phyloP scores from a whole-genome alignment of 2,113 vertebrate genomes.

The Sinocyclocheilus anshuiensis region DNA sequence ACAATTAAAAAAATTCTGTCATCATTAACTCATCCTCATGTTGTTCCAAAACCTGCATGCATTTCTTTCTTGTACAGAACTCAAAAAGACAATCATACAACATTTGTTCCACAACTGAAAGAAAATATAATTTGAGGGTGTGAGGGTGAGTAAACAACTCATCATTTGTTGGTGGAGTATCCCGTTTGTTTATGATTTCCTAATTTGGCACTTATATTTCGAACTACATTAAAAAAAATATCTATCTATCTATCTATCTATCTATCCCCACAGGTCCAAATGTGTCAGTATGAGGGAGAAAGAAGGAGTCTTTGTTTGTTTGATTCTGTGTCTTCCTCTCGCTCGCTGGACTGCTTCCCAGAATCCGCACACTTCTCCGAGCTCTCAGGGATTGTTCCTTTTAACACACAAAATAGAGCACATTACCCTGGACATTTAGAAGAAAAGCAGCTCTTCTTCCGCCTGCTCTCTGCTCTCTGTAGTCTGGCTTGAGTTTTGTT shows the following conservation, averaged over 20 bases:
- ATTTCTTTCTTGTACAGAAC: background rate
- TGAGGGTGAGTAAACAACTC: background rate
- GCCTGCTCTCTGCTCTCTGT: background rate
- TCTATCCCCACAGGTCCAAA: background rate
- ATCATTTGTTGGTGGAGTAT: background rate
- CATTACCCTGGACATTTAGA: constrained; percentile 1
- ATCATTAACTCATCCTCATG: too few species aligned
- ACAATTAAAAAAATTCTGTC: background rate
- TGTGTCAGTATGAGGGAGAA: background rate
- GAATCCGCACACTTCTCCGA: background rate
- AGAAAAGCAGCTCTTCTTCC: background rate
- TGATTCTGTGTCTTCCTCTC: constrained; percentile 3
- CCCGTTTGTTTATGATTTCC: background rate
- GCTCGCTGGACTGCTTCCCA: background rate
- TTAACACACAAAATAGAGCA: background rate
- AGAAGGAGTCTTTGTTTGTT: background rate
- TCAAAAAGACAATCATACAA: background rate
- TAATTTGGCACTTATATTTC: too few species aligned
- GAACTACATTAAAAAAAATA: too few species aligned
- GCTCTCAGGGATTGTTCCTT: constrained; percentile 9
- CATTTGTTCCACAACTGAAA: background rate
- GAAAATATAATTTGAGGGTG: background rate
- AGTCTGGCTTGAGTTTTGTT: background rate
- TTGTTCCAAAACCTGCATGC: too few species aligned
- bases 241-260: background rate